A percentile compares a stretch with the other conserved stretches of the same genome.
These are phyloP conservation scores for Pterobdella sp. DNA, from an alignment of 2,888 invertebrate species.

Conservation along the genomic window DNA sequence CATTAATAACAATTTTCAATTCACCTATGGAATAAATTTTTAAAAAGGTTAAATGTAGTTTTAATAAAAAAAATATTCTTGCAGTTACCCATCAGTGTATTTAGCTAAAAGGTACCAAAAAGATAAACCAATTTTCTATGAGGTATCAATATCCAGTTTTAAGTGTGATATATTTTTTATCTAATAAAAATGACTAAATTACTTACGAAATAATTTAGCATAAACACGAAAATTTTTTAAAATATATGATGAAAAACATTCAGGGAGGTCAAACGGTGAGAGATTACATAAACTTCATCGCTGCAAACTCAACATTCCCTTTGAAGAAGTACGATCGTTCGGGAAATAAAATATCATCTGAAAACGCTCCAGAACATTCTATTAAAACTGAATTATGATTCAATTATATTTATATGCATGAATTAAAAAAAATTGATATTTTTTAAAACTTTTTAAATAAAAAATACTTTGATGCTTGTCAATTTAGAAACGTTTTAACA, in stretches of 20 bases:
- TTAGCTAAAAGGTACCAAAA: conserved; percentile 14
- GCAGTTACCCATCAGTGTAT: conserved; percentile 25
- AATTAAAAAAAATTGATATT: not conserved
- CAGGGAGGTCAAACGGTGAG: conserved; percentile 19
- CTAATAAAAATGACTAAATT: not conserved
- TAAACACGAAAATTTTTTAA: not conserved
- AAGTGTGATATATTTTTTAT: not conserved
- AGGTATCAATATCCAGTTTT: not conserved
- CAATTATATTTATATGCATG: not conserved
- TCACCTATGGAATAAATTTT: not conserved
- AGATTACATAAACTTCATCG: conserved; percentile 18
- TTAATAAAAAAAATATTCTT: not conserved
- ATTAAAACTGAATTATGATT: conserved; percentile 7
- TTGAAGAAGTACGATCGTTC: conserved; percentile 17
- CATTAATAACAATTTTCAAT: not conserved
- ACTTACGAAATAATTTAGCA: not conserved
- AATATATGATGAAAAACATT: not conserved
- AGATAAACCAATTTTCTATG: conserved; percentile 19
- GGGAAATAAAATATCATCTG: conserved; percentile 11
- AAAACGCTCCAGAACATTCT: not conserved
- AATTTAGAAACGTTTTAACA: no score
- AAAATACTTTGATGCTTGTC: no score
- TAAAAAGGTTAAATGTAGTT: not conserved
- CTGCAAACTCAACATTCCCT: conserved; percentile 20
- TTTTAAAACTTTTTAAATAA: not conserved